Percentiles rank a stretch among this genome's conserved stretches.
phyloP scores from a whole-genome alignment of 2,113 vertebrate genomes.

The Noctilio leporinus region DNA sequence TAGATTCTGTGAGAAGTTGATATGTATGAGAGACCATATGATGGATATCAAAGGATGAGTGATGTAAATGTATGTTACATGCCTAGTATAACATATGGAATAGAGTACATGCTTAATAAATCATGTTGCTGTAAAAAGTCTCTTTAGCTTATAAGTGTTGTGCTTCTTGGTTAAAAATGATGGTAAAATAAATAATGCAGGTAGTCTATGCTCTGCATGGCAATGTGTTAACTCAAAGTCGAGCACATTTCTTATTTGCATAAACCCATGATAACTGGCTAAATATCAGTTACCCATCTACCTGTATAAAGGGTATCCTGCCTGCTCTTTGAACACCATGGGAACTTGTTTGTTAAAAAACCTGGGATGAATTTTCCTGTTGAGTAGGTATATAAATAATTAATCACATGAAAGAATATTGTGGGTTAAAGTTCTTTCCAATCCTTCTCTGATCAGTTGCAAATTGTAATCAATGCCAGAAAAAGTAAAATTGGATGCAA shows the following conservation, averaged over 20 bases:
- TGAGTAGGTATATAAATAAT: not conserved
- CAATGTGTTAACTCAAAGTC: not conserved
- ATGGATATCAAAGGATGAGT: not conserved
- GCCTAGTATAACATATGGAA: not conserved
- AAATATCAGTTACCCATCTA: not conserved
- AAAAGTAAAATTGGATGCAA: not conserved
- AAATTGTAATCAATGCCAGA: not conserved
- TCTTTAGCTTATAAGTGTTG: not conserved
- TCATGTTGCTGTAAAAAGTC: not conserved
- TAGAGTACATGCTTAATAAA: not conserved
- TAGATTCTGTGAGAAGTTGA: not conserved
- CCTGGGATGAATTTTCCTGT: not conserved
- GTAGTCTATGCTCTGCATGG: not conserved
- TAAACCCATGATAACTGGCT: not conserved
- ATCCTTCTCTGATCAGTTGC: not conserved
- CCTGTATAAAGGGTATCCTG: not conserved
- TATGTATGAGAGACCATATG: not conserved
- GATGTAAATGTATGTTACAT: not conserved
- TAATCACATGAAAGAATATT: not conserved
- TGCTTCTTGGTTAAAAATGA: not conserved
- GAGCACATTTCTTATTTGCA: not conserved
- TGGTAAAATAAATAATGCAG: not conserved
- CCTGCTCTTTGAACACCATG: not conserved
- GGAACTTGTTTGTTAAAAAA: not conserved
- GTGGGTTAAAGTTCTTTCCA: not conserved